A percentile compares a stretch with the other conserved stretches of the same genome.
These are phyloP conservation scores for Carcharodon carcharias DNA, from an alignment of 2,797 vertebrate genomes.

Conservation along the genomic window DNA sequence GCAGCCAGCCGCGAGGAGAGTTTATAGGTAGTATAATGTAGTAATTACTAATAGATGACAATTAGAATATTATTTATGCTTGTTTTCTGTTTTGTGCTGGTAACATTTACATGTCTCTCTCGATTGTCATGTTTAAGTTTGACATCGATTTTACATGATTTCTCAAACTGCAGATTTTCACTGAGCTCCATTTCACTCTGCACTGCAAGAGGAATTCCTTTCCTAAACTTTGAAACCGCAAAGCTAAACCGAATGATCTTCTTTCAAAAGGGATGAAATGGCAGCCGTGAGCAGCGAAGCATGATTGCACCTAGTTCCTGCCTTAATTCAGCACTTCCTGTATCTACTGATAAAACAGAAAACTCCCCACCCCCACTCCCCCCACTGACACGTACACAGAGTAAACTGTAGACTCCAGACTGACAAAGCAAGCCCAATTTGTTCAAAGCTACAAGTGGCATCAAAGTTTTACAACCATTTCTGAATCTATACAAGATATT, in stretches of 20 bases:
- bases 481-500: neutral
- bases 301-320: neutral
- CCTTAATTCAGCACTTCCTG: slow-evolving; percentile 31
- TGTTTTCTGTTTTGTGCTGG: neutral
- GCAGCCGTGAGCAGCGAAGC: neutral
- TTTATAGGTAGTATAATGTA: neutral
- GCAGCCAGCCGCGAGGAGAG: neutral
- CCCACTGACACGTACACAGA: no score
- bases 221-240: neutral
- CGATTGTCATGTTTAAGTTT: neutral
- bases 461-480: neutral
- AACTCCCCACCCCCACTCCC: neutral
- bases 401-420: neutral
- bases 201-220: neutral
- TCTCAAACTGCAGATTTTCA: neutral
- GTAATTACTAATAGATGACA: neutral
- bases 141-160: neutral
- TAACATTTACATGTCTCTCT: neutral
- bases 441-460: neutral
- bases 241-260: neutral
- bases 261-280: neutral
- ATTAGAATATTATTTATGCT: neutral
- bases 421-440: neutral
- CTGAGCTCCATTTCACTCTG: neutral
- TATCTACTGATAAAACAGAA: neutral